Conservation (phyloP, 1,140 invertebrate genomes). For the Diplogasteroides magnus region DNA sequence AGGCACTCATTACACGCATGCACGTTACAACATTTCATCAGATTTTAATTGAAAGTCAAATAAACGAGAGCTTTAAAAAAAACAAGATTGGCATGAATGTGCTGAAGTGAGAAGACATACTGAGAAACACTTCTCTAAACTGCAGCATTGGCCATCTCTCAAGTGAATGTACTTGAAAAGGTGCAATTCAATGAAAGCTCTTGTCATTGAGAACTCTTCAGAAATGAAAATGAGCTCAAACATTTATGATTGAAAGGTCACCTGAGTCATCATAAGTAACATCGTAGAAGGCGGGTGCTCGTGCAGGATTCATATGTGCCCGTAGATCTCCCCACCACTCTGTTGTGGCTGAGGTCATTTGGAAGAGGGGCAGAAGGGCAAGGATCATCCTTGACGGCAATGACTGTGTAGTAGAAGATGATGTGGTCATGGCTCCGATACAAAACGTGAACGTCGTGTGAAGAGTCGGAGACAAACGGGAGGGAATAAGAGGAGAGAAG, state of each 20-base stretch:
- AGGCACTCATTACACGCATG: too few relatives aligned
- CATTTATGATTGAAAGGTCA: slow-evolving; percentile 12
- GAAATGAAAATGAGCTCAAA: background rate
- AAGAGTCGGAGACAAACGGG: slow-evolving; percentile 9
- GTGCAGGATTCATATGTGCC: slow-evolving; percentile 50
- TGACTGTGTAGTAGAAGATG: background rate
- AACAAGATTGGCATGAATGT: too few relatives aligned
- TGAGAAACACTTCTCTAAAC: too few relatives aligned
- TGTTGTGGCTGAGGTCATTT: slow-evolving; percentile 38
- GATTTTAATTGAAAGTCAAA: too few relatives aligned
- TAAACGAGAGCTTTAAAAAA: too few relatives aligned
- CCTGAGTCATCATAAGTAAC: slow-evolving; percentile 52
- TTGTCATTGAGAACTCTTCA: too few relatives aligned
- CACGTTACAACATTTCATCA: too few relatives aligned
- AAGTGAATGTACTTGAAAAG: too few relatives aligned
- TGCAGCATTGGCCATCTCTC: too few relatives aligned
- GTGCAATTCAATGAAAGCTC: too few relatives aligned
- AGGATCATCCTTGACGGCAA: background rate
- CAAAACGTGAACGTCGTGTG: slow-evolving; percentile 3
- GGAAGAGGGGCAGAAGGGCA: slow-evolving; percentile 46
- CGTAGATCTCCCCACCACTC: slow-evolving; percentile 55
- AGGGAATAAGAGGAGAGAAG: slow-evolving; percentile 3
- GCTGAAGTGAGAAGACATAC: too few relatives aligned
- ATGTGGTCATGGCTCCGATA: too few relatives aligned
- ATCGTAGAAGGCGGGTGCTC: slow-evolving; percentile 48